These are phyloP conservation scores for Drosophila sp. DNA, from an alignment of 1,140 invertebrate species.

Conservation along the genomic window DNA sequence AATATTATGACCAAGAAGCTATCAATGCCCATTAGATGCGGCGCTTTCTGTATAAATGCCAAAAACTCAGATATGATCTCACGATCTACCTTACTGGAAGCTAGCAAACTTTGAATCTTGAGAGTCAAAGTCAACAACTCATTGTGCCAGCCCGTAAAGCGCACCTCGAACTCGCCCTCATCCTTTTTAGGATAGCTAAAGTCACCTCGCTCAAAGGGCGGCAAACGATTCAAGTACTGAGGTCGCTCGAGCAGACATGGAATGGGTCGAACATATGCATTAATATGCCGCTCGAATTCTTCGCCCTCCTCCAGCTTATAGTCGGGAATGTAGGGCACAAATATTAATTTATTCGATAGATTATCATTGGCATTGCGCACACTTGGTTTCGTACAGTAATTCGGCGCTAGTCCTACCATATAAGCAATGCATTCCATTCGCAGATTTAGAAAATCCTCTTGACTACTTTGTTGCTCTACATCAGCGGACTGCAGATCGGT, in stretches of 20 bases:
- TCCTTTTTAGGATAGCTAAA: constrained; percentile 82
- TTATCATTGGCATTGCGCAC: constrained; percentile 45
- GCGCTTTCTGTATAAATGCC: constrained; percentile 80
- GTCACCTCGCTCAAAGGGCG: constrained; percentile 73
- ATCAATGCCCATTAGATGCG: constrained; percentile 77
- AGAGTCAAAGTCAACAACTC: constrained; percentile 74
- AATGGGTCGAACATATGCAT: constrained; percentile 71
- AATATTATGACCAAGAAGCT: constrained; percentile 80
- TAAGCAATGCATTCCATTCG: constrained; percentile 80
- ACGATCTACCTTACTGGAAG: constrained; percentile 71
- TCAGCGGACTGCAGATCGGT: constrained; percentile 77
- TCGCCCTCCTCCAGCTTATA: constrained; percentile 70
- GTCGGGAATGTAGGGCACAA: constrained; percentile 79
- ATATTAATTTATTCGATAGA: constrained; percentile 58
- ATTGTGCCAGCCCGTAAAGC: constrained; percentile 77
- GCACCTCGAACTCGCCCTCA: constrained; percentile 76
- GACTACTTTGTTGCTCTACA: constrained; percentile 68
- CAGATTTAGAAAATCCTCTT: constrained; percentile 73
- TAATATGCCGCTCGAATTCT: constrained; percentile 72
- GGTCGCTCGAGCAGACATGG: constrained; percentile 77
- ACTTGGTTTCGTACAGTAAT: constrained; percentile 62
- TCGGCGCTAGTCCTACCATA: constrained; percentile 74
- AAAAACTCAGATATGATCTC: constrained; percentile 80
- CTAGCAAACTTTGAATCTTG: constrained; percentile 78
- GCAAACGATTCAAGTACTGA: constrained; percentile 77